Conservation (phyloP, 2,797 vertebrate genomes). For the Prunella strophiata region DNA sequence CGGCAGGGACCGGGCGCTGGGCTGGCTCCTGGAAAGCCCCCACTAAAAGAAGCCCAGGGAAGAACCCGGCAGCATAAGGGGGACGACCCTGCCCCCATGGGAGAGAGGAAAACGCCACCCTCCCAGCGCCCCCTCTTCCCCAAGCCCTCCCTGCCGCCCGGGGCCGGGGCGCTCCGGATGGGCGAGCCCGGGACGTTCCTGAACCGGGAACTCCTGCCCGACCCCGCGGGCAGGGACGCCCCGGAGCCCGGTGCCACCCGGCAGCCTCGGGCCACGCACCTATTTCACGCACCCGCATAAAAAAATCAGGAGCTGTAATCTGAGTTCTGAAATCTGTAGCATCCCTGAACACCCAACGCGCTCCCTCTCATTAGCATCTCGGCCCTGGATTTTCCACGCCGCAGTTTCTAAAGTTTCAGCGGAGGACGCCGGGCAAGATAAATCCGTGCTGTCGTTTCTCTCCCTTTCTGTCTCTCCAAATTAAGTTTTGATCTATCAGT, state of each 20-base stretch:
- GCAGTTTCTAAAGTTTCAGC: conserved; percentile 50
- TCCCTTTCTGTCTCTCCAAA: conserved; percentile 59
- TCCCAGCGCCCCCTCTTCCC: not conserved
- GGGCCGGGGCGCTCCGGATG: not conserved
- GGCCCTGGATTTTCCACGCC: not conserved
- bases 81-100: not conserved
- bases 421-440: conserved; percentile 48
- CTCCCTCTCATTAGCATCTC: conserved; percentile 23
- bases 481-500: conserved; percentile 65
- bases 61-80: not conserved
- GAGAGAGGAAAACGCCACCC: not conserved
- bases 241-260: not conserved
- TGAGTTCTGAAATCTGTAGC: not conserved
- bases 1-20: not conserved
- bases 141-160: not conserved
- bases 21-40: not conserved
- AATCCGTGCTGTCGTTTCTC: conserved; percentile 56
- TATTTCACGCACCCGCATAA: not conserved
- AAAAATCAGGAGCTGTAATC: not conserved
- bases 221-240: not conserved
- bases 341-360: not conserved
- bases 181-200: not conserved
- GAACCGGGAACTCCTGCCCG: not conserved
- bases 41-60: not conserved
- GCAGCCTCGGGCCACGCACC: not conserved